Conservation (phyloP, 2,797 vertebrate genomes). For the Holocentrus rufus region DNA sequence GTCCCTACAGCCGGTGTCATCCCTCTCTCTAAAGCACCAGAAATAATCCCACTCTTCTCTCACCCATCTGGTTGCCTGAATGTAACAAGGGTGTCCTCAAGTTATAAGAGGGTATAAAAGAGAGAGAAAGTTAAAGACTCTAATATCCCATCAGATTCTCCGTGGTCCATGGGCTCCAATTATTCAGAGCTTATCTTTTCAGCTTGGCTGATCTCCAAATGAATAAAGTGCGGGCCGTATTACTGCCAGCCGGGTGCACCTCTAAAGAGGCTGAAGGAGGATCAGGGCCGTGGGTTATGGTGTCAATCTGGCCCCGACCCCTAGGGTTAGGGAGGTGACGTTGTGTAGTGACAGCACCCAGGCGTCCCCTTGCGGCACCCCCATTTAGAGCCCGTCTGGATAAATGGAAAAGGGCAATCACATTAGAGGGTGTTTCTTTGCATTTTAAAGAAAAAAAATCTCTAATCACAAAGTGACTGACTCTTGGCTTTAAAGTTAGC, state of each 20-base stretch:
- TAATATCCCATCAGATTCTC: constrained; percentile 85
- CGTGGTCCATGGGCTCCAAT: constrained; percentile 90
- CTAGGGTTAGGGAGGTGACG: constrained; percentile 83
- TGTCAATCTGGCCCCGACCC: constrained; percentile 89
- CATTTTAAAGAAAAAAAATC: constrained; percentile 69
- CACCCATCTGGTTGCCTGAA: constrained; percentile 87
- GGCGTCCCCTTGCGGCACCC: constrained; percentile 78
- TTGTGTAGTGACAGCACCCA: constrained; percentile 84
- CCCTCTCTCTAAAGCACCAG: constrained; percentile 75
- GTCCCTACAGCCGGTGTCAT: constrained; percentile 79
- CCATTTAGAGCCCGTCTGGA: constrained; percentile 69
- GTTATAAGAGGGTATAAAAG: constrained; percentile 71
- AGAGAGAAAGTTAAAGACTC: constrained; percentile 76
- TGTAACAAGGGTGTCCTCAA: constrained; percentile 79
- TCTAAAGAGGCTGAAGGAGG: constrained; percentile 86
- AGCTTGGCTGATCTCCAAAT: constrained; percentile 87
- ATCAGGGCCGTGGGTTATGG: constrained; percentile 87
- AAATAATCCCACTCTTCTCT: constrained; percentile 84
- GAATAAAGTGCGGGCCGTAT: constrained; percentile 90
- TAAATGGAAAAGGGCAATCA: constrained; percentile 84
- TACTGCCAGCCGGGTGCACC: constrained; percentile 90
- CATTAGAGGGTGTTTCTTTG: constrained; percentile 79
- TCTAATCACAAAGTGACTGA: constrained; percentile 61
- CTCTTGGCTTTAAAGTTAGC: constrained; percentile 76
- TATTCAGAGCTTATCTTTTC: constrained; percentile 98